These are phyloP conservation scores for Aepyceros melampus DNA, from an alignment of 2,113 vertebrate genomes.

Conservation along the genomic window DNA sequence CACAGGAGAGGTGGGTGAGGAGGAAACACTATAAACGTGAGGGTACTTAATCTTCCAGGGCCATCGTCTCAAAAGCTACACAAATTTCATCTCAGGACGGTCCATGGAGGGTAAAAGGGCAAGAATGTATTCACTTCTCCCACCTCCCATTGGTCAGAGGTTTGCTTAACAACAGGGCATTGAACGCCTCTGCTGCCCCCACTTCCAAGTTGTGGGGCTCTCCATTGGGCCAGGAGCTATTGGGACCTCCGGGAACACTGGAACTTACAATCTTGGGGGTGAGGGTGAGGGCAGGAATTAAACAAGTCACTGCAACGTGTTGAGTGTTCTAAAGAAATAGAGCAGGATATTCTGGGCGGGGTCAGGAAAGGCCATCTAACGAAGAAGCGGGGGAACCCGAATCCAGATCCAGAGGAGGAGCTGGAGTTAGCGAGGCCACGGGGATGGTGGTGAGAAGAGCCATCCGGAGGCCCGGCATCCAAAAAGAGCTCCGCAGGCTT, in stretches of 20 bases:
- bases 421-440: not conserved
- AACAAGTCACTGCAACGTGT: not conserved
- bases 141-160: not conserved
- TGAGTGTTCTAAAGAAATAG: not conserved
- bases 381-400: not conserved
- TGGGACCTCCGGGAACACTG: not conserved
- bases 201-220: not conserved
- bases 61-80: not conserved
- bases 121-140: not conserved
- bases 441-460: not conserved
- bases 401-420: not conserved
- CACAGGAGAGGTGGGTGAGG: not conserved
- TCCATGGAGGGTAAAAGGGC: not conserved
- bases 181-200: not conserved
- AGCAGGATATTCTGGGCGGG: not conserved
- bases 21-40: rapidly evolving
- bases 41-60: too few relatives aligned
- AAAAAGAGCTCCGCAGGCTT: not conserved
- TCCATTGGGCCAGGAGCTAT: not conserved
- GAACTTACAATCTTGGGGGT: not conserved
- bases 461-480: rapidly evolving
- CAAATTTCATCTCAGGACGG: not conserved
- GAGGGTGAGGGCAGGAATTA: not conserved
- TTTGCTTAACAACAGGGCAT: not conserved
- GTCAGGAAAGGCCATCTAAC: not conserved